Evolutionary conservation across 2,797 vertebrate species (phyloP).

Genomic region (Sebastes melanostomus): DNA sequence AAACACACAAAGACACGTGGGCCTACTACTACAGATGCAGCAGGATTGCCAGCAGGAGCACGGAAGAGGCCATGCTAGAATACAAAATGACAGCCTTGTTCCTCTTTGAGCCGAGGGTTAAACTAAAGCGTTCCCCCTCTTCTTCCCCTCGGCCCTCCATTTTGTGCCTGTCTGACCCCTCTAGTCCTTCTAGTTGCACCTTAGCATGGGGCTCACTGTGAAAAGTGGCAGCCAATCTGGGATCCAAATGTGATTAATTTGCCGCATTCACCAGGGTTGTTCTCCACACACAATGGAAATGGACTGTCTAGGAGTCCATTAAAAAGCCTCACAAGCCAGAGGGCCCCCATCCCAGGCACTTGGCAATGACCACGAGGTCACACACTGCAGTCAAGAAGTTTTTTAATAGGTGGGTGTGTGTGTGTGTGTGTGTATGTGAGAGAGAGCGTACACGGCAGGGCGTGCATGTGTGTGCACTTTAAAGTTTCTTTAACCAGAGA

Average conservation of each 20-base stretch:
- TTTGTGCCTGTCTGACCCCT: conserved; percentile 77
- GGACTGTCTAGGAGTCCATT: conserved; percentile 88
- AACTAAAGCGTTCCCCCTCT: conserved; percentile 79
- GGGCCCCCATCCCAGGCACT: conserved; percentile 72
- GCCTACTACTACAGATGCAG: conserved; percentile 73
- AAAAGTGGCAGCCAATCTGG: conserved; percentile 84
- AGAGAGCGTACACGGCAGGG: not conserved
- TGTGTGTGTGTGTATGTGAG: not conserved
- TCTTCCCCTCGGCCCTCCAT: conserved; percentile 65
- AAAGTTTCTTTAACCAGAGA: conserved; percentile 37
- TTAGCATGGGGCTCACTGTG: conserved; percentile 81
- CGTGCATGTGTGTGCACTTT: not conserved
- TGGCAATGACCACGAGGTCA: conserved; percentile 74
- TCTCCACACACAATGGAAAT: conserved; percentile 87
- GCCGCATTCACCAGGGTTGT: conserved; percentile 85
- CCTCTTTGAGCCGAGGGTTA: conserved; percentile 82
- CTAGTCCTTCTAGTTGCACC: conserved; percentile 80
- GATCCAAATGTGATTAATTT: conserved; percentile 93
- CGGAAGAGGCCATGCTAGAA: conserved; percentile 59
- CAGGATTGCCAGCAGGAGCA: conserved; percentile 81
- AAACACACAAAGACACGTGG: conserved; percentile 45
- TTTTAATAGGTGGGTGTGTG: conserved; percentile 42
- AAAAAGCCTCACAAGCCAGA: conserved; percentile 83
- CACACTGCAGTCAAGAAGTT: conserved; percentile 70
- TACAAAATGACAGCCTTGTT: conserved; percentile 85